Evolutionary conservation across 2,797 vertebrate species (phyloP).

Genomic region (Sus cebifrons): DNA sequence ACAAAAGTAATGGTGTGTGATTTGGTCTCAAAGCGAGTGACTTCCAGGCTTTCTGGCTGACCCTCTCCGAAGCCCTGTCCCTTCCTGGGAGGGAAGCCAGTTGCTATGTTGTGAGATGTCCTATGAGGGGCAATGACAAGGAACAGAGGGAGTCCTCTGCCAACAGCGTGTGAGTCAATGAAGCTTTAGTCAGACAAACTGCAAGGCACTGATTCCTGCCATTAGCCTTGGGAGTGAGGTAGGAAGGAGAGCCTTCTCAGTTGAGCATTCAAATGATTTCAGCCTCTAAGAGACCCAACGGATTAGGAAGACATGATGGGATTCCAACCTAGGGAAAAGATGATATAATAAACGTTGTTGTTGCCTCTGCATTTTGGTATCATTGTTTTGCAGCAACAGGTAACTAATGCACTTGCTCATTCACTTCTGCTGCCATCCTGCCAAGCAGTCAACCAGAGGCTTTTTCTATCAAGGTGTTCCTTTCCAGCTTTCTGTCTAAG

Average conservation of each 20-base stretch:
- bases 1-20: background rate
- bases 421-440: background rate
- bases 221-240: no score
- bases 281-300: background rate
- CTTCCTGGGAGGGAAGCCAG: background rate
- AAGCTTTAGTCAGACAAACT: background rate
- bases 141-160: no score
- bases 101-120: background rate
- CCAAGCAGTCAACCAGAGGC: background rate
- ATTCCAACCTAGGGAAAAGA: background rate
- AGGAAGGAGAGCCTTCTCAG: background rate
- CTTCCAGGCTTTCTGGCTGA: background rate
- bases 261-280: background rate
- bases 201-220: background rate
- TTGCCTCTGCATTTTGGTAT: rapidly evolving
- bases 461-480: background rate
- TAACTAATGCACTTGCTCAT: background rate
- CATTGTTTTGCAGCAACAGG: background rate
- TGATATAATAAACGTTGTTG: no score
- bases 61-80: background rate
- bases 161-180: background rate
- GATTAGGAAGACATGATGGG: background rate
- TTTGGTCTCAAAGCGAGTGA: background rate
- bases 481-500: background rate
- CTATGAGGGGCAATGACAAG: no score